These are phyloP conservation scores for Coelopa frigida DNA, from an alignment of 1,140 invertebrate species.

Conservation along the genomic window DNA sequence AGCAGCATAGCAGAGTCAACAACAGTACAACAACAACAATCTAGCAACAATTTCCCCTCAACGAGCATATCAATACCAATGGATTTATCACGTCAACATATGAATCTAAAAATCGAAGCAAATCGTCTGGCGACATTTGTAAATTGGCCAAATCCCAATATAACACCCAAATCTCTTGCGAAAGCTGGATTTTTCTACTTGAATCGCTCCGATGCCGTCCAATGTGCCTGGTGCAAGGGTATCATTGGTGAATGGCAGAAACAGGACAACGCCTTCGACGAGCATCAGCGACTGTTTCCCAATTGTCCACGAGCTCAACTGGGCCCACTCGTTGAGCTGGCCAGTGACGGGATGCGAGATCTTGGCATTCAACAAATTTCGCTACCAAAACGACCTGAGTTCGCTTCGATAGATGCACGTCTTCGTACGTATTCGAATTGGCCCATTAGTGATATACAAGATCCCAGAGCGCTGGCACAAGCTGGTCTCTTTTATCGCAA, in stretches of 20 bases:
- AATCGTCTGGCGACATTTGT: slow-evolving; percentile 51
- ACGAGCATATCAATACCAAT: not conserved
- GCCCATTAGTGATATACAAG: slow-evolving; percentile 57
- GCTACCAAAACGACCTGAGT: slow-evolving; percentile 54
- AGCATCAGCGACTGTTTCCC: slow-evolving; percentile 67
- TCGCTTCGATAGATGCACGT: slow-evolving; percentile 56
- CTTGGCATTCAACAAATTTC: slow-evolving; percentile 59
- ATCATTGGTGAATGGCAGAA: slow-evolving; percentile 63
- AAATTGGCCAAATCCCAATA: slow-evolving; percentile 55
- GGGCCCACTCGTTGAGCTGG: slow-evolving; percentile 37
- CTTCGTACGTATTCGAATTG: slow-evolving; percentile 57
- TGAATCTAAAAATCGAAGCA: slow-evolving; percentile 30
- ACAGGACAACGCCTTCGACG: slow-evolving; percentile 64
- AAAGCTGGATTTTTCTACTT: slow-evolving; percentile 60
- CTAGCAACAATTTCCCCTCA: slow-evolving; percentile 16
- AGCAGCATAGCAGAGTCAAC: slow-evolving; percentile 13
- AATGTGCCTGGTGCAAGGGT: slow-evolving; percentile 74
- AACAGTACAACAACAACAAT: slow-evolving; percentile 22
- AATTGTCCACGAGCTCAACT: slow-evolving; percentile 52
- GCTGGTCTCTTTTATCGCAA: slow-evolving; percentile 74
- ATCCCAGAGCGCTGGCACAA: slow-evolving; percentile 57
- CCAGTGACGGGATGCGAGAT: slow-evolving; percentile 47
- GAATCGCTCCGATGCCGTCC: slow-evolving; percentile 54
- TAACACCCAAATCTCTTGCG: slow-evolving; percentile 63
- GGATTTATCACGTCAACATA: slow-evolving; percentile 16